These are phyloP conservation scores for Hydrochoerus hydrochaeris DNA, from an alignment of 2,113 vertebrate genomes.

Conservation along the genomic window DNA sequence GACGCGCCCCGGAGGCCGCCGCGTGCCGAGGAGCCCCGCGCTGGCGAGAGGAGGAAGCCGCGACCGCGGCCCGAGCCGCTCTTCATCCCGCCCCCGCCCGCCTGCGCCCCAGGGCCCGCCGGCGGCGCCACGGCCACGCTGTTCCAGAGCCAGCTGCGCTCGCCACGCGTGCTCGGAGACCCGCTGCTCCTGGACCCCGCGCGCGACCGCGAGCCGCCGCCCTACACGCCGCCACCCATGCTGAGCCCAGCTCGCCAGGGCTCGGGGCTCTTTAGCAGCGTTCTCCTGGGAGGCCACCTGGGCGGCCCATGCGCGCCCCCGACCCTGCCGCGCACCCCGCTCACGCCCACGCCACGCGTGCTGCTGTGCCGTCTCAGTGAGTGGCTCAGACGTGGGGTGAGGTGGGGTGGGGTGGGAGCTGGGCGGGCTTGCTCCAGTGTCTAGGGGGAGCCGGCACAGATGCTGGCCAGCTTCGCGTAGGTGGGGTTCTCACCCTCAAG, in stretches of 20 bases:
- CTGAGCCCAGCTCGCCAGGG: slow-evolving; percentile 93
- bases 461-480: background rate
- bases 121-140: slow-evolving; percentile 84
- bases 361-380: slow-evolving; percentile 90
- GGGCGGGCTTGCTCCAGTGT: background rate
- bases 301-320: slow-evolving; percentile 78
- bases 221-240: slow-evolving; percentile 94
- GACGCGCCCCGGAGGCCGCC: slow-evolving; percentile 84
- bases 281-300: slow-evolving; percentile 81
- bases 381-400: slow-evolving; percentile 70
- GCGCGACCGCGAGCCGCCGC: slow-evolving; percentile 81
- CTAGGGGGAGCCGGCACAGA: background rate
- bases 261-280: slow-evolving; percentile 92
- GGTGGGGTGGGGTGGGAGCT: background rate
- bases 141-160: slow-evolving; percentile 93
- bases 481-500: background rate
- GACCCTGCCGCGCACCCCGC: slow-evolving; percentile 87
- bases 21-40: slow-evolving; percentile 81
- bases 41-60: slow-evolving; percentile 89
- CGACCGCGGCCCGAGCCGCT: slow-evolving; percentile 90
- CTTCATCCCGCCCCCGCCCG: slow-evolving; percentile 91
- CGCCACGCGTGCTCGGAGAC: slow-evolving; percentile 86
- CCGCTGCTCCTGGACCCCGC: slow-evolving; percentile 84
- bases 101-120: slow-evolving; percentile 80
- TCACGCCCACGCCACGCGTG: slow-evolving; percentile 87